Evolutionary conservation across 2,113 vertebrate species (phyloP), one percentile per base, ranked within the genome.

Genomic region (Hystrix cristata): DNA sequence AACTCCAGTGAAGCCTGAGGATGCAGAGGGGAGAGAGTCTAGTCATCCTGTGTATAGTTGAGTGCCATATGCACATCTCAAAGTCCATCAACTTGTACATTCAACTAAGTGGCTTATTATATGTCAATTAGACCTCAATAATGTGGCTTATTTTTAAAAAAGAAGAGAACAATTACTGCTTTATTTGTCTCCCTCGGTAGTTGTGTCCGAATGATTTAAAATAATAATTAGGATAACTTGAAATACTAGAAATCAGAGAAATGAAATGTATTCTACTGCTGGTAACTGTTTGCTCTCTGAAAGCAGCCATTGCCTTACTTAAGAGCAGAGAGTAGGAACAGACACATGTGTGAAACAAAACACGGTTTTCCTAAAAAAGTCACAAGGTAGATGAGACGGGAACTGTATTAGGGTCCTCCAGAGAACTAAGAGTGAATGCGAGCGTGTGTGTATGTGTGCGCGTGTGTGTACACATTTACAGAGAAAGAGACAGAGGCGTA

Each of bases 331-430:
- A 90, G 12, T 87, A 71, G 53, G 25, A 84, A 18, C 64, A 86
- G 18, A 83, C 82, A 90, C 25, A 59, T 60, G 18, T 14, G 3
- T 69, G n/a, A 79, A 91, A 89, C 9, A 82, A 76, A 91, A 82
- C 31, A 94, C 74, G 4, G 84, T 71, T 64, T 97, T 85, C 71
- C 59, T 81, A 23, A 64, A 80, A 92, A 90, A 85, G 6, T 71
- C 38, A 65, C 51, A 82, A 91, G 9, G 23, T 34, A 78, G 31
- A 48, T 55, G 65, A 27, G 46, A 71, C 95, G 12, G 25, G 43
- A 7, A 60, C 38, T 29, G 0, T 62, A 27, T 34, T 91, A 72
- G 48, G 7, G 29, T 65, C 79, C 59, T 80, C 27, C n/a, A 81
- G 72, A 95, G 67, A 96, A 89, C 29, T 7, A 85, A 43, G 4